Conservation (phyloP, 2,113 vertebrate species). For the Cathartes aura region DNA sequence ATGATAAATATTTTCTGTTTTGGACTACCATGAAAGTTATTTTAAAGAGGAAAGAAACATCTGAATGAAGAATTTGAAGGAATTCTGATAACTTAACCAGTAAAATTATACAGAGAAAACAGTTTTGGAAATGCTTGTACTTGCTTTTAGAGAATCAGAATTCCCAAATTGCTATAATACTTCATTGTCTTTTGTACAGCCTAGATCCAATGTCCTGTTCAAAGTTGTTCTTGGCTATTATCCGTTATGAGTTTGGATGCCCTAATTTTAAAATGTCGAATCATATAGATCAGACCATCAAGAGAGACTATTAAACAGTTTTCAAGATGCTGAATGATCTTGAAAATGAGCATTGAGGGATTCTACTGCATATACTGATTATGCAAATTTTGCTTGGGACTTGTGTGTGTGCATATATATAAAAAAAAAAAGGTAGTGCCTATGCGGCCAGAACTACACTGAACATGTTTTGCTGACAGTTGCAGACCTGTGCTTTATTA, state of each 20-base stretch:
- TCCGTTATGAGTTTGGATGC: neutral
- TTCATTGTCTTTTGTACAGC: neutral
- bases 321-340: neutral
- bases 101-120: accelerated
- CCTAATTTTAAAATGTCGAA: neutral
- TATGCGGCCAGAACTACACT: neutral
- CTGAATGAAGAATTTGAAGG: neutral
- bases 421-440: neutral
- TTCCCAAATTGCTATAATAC: accelerated
- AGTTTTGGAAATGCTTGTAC: neutral
- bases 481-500: neutral
- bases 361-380: neutral
- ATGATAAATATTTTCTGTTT: neutral
- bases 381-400: neutral
- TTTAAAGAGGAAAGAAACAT: neutral
- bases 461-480: neutral
- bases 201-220: neutral
- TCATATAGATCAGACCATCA: neutral
- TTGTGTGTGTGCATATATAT: accelerated
- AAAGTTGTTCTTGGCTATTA: neutral
- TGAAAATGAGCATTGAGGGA: neutral
- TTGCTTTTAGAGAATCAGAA: neutral
- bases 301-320: neutral
- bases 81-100: neutral
- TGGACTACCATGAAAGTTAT: neutral